Evolutionary conservation across 30 jellyfish, hydroid and myxozoan species (phyloP).

Genomic region (Chrysaora quinquecirrha): DNA sequence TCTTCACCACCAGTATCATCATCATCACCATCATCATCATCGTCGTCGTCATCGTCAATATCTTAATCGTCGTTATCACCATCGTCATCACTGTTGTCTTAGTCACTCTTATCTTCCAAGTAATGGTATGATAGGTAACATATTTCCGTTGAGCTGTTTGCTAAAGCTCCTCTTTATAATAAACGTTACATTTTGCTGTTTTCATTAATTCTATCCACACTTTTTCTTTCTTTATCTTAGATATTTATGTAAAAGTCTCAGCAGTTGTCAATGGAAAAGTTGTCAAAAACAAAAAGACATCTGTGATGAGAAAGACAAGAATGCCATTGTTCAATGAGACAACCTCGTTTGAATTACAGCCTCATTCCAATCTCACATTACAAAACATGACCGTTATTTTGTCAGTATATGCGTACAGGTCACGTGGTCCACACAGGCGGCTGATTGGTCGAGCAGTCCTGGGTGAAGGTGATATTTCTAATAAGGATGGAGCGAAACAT

Average conservation of each 20-base stretch:
- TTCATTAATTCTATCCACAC: no score
- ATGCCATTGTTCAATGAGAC: conserved; percentile 68
- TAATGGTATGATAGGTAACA: no score
- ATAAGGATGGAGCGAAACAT: conserved; percentile 60
- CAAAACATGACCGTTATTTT: conserved; percentile 28
- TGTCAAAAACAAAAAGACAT: conserved; percentile 51
- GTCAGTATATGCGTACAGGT: conserved; percentile 43
- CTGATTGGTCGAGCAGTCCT: conserved; percentile 77
- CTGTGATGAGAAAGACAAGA: conserved; percentile 26
- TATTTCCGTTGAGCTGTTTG: no score
- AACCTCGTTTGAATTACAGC: conserved; percentile 24
- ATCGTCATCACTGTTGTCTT: no score
- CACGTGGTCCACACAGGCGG: conserved; percentile 80
- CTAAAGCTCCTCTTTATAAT: no score
- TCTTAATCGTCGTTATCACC: no score
- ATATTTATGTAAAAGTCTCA: conserved; percentile 60
- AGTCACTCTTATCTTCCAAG: no score
- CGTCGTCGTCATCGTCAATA: no score
- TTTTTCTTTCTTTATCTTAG: no score
- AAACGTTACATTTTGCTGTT: no score
- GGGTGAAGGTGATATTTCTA: conserved; percentile 58
- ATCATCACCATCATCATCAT: no score
- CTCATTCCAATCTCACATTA: conserved; percentile 14
- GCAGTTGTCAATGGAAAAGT: conserved; percentile 48
- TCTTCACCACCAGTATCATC: no score